Conservation (phyloP, 2,113 vertebrate species). For the Gymnocephalus cernua region DNA sequence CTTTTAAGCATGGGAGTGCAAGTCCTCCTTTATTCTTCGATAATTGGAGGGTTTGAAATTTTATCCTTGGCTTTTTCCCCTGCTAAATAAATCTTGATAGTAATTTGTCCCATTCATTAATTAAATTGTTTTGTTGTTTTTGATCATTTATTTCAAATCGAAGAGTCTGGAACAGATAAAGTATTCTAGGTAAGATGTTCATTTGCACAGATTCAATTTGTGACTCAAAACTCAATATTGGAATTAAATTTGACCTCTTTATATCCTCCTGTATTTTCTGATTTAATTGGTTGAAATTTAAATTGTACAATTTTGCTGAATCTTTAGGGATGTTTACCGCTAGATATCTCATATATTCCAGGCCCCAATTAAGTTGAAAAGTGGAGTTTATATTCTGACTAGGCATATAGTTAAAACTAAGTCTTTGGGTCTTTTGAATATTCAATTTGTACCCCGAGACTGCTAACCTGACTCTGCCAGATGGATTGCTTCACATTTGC, state of each 20-base stretch:
- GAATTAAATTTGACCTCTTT: background rate
- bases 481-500: no score
- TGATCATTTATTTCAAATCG: conserved; percentile 5
- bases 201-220: background rate
- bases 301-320: background rate
- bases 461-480: no score
- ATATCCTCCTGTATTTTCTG: background rate
- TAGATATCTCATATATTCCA: background rate
- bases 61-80: background rate
- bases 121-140: background rate
- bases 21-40: no score
- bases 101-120: background rate
- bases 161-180: background rate
- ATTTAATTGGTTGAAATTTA: background rate
- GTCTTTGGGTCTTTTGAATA: no score
- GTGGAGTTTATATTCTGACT: background rate
- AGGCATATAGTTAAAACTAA: no score
- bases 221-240: conserved; percentile 3
- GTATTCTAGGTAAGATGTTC: no score
- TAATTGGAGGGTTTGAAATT: background rate
- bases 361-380: background rate
- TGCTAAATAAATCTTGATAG: background rate
- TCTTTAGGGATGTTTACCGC: no score
- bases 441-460: no score
- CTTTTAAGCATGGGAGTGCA: no score